Percentiles rank a stretch among this genome's conserved stretches.
Evolutionary conservation across 2,888 invertebrate genomes (phyloP).

Genomic region (Rhamnusium bicolor): DNA sequence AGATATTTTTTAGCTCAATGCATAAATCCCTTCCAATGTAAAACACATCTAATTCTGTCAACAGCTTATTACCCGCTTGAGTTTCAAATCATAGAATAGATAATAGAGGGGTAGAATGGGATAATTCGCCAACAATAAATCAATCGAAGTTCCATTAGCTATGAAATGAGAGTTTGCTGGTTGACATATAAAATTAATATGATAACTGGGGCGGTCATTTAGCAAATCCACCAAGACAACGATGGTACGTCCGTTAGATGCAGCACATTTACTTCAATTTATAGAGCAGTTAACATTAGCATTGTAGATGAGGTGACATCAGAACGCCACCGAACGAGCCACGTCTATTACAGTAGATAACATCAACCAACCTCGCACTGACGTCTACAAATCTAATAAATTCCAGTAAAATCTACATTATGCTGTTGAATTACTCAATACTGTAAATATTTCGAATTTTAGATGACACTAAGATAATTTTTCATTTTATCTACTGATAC

Average conservation of each 20-base stretch:
- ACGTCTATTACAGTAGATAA: conserved; percentile 55
- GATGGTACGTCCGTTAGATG: conserved; percentile 56
- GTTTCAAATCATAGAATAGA: conserved; percentile 2
- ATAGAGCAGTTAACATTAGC: conserved; percentile 65
- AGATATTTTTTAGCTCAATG: too few relatives aligned
- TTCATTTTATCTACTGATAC: too few relatives aligned
- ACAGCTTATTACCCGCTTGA: neutral
- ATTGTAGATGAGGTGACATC: conserved; percentile 63
- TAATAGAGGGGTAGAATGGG: conserved; percentile 18
- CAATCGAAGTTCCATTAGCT: conserved; percentile 6
- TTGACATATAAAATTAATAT: conserved; percentile 50
- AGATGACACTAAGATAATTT: too few relatives aligned
- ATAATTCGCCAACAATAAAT: conserved; percentile 13
- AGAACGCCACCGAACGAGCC: conserved; percentile 45
- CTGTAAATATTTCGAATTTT: neutral
- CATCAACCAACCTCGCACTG: conserved; percentile 45
- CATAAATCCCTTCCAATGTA: neutral
- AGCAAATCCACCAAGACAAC: conserved; percentile 54
- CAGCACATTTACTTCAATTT: conserved; percentile 60
- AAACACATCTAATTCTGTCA: neutral
- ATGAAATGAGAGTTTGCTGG: conserved; percentile 38
- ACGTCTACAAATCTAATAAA: conserved; percentile 43
- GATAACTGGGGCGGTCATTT: conserved; percentile 55
- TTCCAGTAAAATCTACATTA: conserved; percentile 33
- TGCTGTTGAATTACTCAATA: conserved; percentile 22